Conservation (phyloP, 1,140 invertebrate genomes). For the Heliothis virescens region DNA sequence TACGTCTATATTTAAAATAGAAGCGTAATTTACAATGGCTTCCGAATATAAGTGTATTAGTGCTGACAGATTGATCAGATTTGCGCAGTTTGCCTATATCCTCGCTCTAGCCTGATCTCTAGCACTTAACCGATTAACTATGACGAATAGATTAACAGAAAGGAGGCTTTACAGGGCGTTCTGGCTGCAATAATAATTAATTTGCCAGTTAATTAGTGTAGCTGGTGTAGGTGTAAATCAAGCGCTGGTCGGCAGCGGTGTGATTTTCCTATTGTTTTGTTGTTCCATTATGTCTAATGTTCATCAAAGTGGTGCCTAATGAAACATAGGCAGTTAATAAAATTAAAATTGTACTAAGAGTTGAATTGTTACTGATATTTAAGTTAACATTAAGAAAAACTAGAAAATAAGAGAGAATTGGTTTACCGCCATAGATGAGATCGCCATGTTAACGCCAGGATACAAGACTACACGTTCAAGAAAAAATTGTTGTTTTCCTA, state of each 20-base stretch:
- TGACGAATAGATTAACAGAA: slow-evolving; percentile 54
- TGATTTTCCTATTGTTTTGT: background rate
- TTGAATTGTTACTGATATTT: background rate
- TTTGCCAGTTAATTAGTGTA: slow-evolving; percentile 75
- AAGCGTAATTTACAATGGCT: background rate
- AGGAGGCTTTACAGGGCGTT: slow-evolving; percentile 60
- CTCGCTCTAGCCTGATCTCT: slow-evolving; percentile 2
- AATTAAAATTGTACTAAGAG: background rate
- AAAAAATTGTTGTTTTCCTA: too few relatives aligned
- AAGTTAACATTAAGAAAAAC: background rate
- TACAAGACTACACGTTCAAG: too few relatives aligned
- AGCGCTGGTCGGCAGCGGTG: slow-evolving; percentile 29
- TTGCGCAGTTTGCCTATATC: background rate
- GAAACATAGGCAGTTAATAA: background rate
- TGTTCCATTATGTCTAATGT: background rate
- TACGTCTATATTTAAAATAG: background rate
- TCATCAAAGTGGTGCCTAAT: background rate
- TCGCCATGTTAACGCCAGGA: too few relatives aligned
- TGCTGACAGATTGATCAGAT: too few relatives aligned
- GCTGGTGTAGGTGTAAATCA: slow-evolving; percentile 62
- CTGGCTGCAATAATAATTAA: slow-evolving; percentile 78
- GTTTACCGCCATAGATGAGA: too few relatives aligned
- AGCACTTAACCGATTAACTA: slow-evolving; percentile 18
- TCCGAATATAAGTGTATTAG: background rate
- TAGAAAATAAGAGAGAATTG: background rate